Percentiles rank a stretch among this genome's conserved stretches.
phyloP scores from a whole-genome alignment of 2,888 invertebrate genomes.

The Caprella mutica region DNA sequence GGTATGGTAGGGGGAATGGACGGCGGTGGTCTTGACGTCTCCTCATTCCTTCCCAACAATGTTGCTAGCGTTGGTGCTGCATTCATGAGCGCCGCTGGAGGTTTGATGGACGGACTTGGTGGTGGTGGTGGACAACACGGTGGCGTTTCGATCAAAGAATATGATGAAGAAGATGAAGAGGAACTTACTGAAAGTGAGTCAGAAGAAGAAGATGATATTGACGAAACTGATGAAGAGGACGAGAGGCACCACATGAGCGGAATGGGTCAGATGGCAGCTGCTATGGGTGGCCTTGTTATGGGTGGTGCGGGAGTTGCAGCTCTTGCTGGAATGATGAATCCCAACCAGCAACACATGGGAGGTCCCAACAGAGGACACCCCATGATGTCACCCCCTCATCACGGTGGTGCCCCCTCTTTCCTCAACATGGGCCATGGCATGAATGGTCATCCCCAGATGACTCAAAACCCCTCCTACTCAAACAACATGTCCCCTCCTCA shows the following conservation, averaged over 20 bases:
- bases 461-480: not conserved
- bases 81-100: conserved; percentile 25
- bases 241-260: conserved; percentile 26
- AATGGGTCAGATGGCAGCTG: conserved; percentile 9
- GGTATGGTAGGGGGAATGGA: conserved; percentile 30
- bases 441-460: not conserved
- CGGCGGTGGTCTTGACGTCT: conserved; percentile 25
- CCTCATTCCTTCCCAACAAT: conserved; percentile 30
- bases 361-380: not conserved
- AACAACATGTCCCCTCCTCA: too few species aligned
- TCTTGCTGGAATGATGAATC: conserved; percentile 2
- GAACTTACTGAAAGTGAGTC: not conserved
- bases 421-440: not conserved
- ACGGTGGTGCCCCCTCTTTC: not conserved
- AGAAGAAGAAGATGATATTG: conserved; percentile 18
- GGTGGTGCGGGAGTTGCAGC: conserved; percentile 24
- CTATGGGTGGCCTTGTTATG: conserved; percentile 27
- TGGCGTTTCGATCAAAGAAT: conserved; percentile 3
- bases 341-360: not conserved
- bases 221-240: conserved; percentile 16
- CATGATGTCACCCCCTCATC: not conserved
- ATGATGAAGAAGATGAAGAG: conserved; percentile 14
- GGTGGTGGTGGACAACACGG: not conserved
- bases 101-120: conserved; percentile 19
- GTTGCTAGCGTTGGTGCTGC: conserved; percentile 24